Conservation (phyloP, 2,888 invertebrate species). For the Lathronympha strigana region DNA sequence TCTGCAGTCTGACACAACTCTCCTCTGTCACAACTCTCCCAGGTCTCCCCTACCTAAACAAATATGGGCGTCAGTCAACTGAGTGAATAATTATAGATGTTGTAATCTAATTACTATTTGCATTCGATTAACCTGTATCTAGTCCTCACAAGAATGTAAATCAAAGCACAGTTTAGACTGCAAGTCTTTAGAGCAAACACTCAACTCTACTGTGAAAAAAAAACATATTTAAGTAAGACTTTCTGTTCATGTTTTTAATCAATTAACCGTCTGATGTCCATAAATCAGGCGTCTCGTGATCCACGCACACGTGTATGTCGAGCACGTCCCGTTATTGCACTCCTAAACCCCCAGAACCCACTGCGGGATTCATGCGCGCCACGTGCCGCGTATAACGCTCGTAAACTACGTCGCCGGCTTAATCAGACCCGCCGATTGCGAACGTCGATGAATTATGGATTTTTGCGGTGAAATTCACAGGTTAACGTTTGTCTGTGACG, state of each 20-base stretch:
- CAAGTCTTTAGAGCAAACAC: no score
- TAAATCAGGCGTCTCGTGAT: conserved; percentile 19
- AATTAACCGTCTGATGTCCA: conserved; percentile 21
- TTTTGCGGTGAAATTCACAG: conserved; percentile 6
- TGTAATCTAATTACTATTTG: no score
- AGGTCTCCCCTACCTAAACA: no score
- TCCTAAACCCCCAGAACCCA: conserved; percentile 47
- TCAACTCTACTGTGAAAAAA: neutral
- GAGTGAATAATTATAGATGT: no score
- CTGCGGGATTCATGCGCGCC: conserved; percentile 48
- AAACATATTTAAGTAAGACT: no score
- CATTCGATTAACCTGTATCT: no score
- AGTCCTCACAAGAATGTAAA: no score
- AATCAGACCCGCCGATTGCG: conserved; percentile 35
- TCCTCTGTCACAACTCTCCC: no score
- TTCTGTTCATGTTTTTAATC: conserved; percentile 6
- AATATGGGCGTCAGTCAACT: no score
- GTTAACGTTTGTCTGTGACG: neutral
- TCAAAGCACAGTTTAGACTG: no score
- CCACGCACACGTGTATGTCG: conserved; percentile 42
- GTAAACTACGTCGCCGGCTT: conserved; percentile 44
- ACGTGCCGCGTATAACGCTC: conserved; percentile 48
- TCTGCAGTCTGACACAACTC: no score
- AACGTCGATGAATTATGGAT: conserved; percentile 28
- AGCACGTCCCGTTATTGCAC: conserved; percentile 49